These are phyloP conservation scores for Tetragnatha versicolor DNA, from an alignment of 1,140 invertebrate species.

Conservation along the genomic window DNA sequence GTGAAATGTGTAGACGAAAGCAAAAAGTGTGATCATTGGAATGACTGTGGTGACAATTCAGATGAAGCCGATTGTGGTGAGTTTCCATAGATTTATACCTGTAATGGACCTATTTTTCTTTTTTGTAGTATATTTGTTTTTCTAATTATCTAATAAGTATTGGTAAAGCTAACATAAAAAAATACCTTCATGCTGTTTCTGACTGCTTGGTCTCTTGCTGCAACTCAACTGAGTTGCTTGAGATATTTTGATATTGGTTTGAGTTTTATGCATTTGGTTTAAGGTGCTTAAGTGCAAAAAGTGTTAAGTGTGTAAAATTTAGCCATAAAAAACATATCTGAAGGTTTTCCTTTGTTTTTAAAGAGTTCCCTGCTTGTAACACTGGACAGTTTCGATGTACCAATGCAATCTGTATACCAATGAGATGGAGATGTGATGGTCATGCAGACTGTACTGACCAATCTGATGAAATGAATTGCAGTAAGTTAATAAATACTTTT, in stretches of 20 bases:
- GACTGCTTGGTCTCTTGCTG: background rate
- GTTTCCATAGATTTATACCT: slow-evolving; percentile 61
- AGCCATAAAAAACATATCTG: background rate
- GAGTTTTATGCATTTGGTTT: background rate
- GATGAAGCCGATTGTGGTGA: slow-evolving; percentile 86
- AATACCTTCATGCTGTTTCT: background rate
- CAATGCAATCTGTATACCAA: slow-evolving; percentile 88
- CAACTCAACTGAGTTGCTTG: background rate
- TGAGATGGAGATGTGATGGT: slow-evolving; percentile 67
- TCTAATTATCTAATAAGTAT: too few species aligned
- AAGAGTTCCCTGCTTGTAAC: slow-evolving; percentile 89
- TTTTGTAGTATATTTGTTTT: background rate
- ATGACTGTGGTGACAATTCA: slow-evolving; percentile 88
- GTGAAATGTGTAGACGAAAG: slow-evolving; percentile 82
- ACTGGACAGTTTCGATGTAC: slow-evolving; percentile 90
- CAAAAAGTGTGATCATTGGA: slow-evolving; percentile 85
- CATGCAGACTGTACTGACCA: slow-evolving; percentile 65
- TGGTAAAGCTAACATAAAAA: background rate
- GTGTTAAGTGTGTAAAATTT: background rate
- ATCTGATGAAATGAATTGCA: slow-evolving; percentile 87
- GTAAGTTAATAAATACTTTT: slow-evolving; percentile 49
- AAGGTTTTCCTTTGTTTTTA: slow-evolving; percentile 2
- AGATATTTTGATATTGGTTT: background rate
- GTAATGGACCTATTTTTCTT: background rate
- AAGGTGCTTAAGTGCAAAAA: background rate